Percentiles rank a stretch among this genome's conserved stretches.
Conservation (phyloP, 2,113 vertebrate species). For the Chloroceryle aenea region DNA sequence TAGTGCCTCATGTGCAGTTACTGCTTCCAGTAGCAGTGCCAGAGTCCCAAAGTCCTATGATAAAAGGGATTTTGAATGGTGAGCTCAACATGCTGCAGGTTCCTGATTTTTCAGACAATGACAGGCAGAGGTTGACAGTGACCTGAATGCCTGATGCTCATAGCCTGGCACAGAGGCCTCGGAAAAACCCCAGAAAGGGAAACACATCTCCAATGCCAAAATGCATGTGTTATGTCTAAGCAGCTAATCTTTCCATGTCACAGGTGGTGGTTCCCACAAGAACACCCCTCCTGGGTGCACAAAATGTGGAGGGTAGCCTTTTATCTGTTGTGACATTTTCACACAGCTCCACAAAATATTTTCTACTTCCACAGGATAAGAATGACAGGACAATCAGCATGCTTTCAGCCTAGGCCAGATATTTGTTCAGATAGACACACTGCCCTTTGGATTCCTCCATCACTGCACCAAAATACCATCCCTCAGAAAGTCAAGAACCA, state of each 20-base stretch:
- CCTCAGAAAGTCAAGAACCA: neutral
- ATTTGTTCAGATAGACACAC: neutral
- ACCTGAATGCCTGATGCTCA: neutral
- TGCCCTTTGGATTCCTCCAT: neutral
- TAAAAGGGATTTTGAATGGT: neutral
- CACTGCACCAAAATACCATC: neutral
- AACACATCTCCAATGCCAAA: fast-evolving
- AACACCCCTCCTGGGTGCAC: neutral
- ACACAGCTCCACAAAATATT: neutral
- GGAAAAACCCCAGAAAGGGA: fast-evolving
- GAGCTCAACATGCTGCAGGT: fast-evolving
- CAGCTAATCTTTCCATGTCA: neutral
- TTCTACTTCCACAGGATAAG: neutral
- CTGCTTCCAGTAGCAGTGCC: neutral
- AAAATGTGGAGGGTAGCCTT: fast-evolving
- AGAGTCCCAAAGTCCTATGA: fast-evolving
- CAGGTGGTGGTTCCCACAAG: neutral
- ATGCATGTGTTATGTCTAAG: neutral
- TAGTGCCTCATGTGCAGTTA: neutral
- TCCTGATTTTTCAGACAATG: neutral
- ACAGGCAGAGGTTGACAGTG: neutral
- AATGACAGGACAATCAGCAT: neutral
- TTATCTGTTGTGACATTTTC: neutral
- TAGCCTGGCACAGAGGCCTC: neutral
- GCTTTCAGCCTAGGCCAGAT: neutral